phyloP scores from a whole-genome alignment of 2,113 vertebrate species.

The Perccottus glenii region DNA sequence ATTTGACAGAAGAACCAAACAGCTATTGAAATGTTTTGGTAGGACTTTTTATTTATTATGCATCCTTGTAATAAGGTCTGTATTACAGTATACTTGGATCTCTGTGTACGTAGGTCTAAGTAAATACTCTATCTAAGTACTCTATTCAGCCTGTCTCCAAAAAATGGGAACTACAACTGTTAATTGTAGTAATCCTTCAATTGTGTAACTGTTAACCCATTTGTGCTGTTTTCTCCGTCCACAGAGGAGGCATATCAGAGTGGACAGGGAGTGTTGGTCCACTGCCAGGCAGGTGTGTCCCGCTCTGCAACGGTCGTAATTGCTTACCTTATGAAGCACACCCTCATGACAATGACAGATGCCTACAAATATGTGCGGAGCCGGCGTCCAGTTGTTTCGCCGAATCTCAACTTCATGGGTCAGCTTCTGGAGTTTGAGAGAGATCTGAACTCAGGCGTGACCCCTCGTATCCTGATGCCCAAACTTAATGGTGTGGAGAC shows the following conservation, averaged over 20 bases:
- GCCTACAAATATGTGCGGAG: conserved; percentile 87
- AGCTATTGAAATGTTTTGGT: too few relatives aligned
- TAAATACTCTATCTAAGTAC: too few relatives aligned
- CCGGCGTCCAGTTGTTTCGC: conserved; percentile 83
- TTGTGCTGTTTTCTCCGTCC: conserved; percentile 29
- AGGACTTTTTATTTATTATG: too few relatives aligned
- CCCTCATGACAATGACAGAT: conserved; percentile 87
- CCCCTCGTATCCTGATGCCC: conserved; percentile 84
- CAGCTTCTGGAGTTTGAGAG: conserved; percentile 87
- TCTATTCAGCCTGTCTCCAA: too few relatives aligned
- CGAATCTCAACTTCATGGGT: conserved; percentile 89
- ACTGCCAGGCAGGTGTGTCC: conserved; percentile 88
- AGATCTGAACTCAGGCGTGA: conserved; percentile 86
- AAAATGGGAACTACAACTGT: too few relatives aligned
- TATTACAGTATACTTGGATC: too few relatives aligned
- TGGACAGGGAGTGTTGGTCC: conserved; percentile 83
- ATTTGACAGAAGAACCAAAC: too few relatives aligned
- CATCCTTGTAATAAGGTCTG: too few relatives aligned
- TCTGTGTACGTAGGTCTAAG: too few relatives aligned
- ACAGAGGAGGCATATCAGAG: conserved; percentile 87
- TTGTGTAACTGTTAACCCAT: background rate
- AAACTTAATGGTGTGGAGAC: conserved; percentile 85
- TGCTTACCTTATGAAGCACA: conserved; percentile 90
- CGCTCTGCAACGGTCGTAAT: conserved; percentile 87
- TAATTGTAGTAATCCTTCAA: background rate